Evolutionary conservation across 2,888 invertebrate genomes (phyloP), one percentile per base, ranked within the genome.

Genomic region (Melieria crassipennis): DNA sequence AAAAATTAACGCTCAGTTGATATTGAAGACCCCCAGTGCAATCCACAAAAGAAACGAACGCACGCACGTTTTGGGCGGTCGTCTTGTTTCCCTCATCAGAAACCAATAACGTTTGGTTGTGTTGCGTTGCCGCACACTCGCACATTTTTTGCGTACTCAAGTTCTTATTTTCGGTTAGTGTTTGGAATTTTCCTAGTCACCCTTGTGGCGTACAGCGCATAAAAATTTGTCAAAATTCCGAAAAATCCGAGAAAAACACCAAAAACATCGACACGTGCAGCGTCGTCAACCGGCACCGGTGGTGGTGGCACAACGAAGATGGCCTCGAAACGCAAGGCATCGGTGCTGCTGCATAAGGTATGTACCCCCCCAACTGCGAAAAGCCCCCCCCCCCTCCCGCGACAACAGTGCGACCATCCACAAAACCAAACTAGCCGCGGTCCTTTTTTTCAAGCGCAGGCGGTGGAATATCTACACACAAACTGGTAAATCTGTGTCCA

Each of bases 261-360:
- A 79, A 84, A 84, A 83, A 81, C 82, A 77, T 84, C 84, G 82
- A 82, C 82, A 82, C 85, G 85, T 83, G 80, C 84, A 78, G 83
- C 83, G 83, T 84, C 84, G 78, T 78, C 78, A 82, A 82, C 83
- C 81, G 82, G 82, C 78, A 82, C 82, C 80, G 84, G 82, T 78
- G 83, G 83, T 79, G 83, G 83, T 79, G 82, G 81, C 80, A 82
- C 80, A 79, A 83, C 82, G 72, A 85, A 83, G 80, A 87, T 87
- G 87, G 87, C 87, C 79, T 87, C 87, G 76, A 87, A 87, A 82
- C 82, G 87, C 79, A 87, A 87, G 82, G 86, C 87, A 72, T 86
- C 86, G 71, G 86, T 87, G 78, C 83, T 87, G 78, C 81, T 87
- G 78, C 87, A 87, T 79, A 87, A 87, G 87, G 87, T 87, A 84